Percentiles rank a stretch among this genome's conserved stretches.
Evolutionary conservation across 2,888 invertebrate species (phyloP).

Genomic region (Pristionchus fissidentatus): DNA sequence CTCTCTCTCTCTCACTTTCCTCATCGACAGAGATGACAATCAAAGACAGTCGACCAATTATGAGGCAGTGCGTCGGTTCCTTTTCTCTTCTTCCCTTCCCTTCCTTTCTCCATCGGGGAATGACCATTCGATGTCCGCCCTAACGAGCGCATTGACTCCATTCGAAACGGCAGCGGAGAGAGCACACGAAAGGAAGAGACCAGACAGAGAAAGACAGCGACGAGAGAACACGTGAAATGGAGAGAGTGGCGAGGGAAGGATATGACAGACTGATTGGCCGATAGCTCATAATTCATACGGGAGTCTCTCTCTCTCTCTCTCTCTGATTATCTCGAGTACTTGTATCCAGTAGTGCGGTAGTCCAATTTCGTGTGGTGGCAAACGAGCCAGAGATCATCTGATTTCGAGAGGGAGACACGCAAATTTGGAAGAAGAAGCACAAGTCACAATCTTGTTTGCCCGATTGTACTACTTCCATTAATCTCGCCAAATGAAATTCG

Average conservation of each 20-base stretch:
- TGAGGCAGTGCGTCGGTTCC: not conserved
- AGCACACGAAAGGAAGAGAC: slow-evolving; percentile 5
- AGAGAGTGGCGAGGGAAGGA: not conserved
- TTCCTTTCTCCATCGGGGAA: not conserved
- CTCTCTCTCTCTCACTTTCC: not conserved
- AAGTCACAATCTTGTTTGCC: slow-evolving; percentile 8
- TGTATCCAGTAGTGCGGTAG: not conserved
- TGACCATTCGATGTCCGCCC: slow-evolving; percentile 23
- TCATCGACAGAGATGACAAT: slow-evolving; percentile 28
- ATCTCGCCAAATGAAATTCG: too few relatives aligned
- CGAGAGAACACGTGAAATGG: not conserved
- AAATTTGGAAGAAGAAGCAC: not conserved
- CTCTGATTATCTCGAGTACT: slow-evolving; percentile 9
- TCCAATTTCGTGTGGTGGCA: not conserved
- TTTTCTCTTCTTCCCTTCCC: not conserved
- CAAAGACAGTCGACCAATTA: slow-evolving; percentile 36
- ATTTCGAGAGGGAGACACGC: slow-evolving; percentile 8
- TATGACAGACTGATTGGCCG: slow-evolving; percentile 34
- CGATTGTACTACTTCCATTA: not conserved
- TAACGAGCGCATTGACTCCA: slow-evolving; percentile 38
- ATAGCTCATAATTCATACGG: slow-evolving; percentile 22
- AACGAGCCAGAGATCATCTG: not conserved
- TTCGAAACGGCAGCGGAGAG: not conserved
- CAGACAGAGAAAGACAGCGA: not conserved
- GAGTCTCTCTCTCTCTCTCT: not conserved